Conservation (phyloP, 2,113 vertebrate genomes). For the Callopanchax toddi region DNA sequence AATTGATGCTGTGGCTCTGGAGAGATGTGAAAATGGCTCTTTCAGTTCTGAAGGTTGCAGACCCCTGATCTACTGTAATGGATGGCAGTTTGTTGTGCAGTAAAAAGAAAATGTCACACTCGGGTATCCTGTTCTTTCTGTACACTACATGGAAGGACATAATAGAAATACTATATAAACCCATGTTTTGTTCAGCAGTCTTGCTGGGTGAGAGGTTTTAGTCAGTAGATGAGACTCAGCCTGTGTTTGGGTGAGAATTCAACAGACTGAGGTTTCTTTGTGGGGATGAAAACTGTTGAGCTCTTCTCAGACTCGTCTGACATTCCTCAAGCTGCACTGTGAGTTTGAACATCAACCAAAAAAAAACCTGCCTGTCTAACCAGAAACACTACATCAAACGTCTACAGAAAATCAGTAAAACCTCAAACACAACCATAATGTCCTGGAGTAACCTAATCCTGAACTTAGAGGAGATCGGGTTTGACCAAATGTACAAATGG, state of each 20-base stretch:
- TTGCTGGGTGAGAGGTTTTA: background rate
- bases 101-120: background rate
- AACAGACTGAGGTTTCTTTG: conserved; percentile 41
- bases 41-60: no score
- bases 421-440: background rate
- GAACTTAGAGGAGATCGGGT: no score
- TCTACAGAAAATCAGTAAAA: background rate
- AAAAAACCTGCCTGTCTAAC: background rate
- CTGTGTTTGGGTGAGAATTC: conserved; percentile 26
- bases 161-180: no score
- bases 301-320: conserved; percentile 62
- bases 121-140: background rate
- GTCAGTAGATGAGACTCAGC: background rate
- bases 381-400: background rate
- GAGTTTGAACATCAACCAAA: background rate
- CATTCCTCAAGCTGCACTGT: conserved; percentile 59
- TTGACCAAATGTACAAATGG: no score
- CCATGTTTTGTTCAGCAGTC: no score
- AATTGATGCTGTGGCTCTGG: no score
- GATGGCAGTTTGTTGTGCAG: no score
- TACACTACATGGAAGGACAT: no score
- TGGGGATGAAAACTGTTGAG: conserved; percentile 27
- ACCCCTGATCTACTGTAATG: background rate
- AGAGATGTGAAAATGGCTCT: no score
- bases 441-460: background rate